Conservation (phyloP, 1,140 invertebrate genomes). For the Achroia grisella region DNA sequence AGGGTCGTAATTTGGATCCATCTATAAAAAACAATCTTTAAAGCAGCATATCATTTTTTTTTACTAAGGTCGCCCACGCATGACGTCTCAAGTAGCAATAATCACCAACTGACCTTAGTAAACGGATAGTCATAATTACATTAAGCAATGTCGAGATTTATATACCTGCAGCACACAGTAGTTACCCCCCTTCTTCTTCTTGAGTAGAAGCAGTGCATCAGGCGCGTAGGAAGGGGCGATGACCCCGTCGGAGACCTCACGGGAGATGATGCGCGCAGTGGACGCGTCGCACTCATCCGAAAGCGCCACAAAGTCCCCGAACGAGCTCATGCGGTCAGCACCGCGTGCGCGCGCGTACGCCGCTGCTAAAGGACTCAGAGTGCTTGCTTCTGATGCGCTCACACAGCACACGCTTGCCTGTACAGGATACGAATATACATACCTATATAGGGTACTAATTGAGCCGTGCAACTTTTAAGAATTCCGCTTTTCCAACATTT, state of each 20-base stretch:
- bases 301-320: constrained; percentile 97
- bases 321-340: constrained; percentile 99
- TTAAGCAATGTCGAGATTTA: constrained; percentile 3
- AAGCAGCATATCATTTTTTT: too few relatives aligned
- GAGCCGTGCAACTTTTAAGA: too few relatives aligned
- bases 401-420: constrained; percentile 96
- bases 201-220: constrained; percentile 90
- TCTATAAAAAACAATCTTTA: too few relatives aligned
- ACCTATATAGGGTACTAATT: too few relatives aligned
- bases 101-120: too few relatives aligned
- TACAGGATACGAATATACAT: too few relatives aligned
- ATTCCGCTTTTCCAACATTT: too few relatives aligned
- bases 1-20: constrained; percentile 91
- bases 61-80: too few relatives aligned
- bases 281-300: constrained; percentile 92
- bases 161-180: constrained; percentile 91
- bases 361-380: constrained; percentile 88
- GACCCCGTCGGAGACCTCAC: constrained; percentile 96
- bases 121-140: too few relatives aligned
- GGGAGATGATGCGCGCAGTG: constrained; percentile 85
- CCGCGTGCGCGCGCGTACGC: constrained; percentile 97
- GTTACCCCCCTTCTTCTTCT: constrained; percentile 95
- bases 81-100: too few relatives aligned
- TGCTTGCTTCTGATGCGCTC: constrained; percentile 82
- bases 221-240: constrained; percentile 93